A percentile compares a stretch with the other conserved stretches of the same genome.
phyloP scores from a whole-genome alignment of 2,797 vertebrate genomes.

The Peromyscus aztecus region DNA sequence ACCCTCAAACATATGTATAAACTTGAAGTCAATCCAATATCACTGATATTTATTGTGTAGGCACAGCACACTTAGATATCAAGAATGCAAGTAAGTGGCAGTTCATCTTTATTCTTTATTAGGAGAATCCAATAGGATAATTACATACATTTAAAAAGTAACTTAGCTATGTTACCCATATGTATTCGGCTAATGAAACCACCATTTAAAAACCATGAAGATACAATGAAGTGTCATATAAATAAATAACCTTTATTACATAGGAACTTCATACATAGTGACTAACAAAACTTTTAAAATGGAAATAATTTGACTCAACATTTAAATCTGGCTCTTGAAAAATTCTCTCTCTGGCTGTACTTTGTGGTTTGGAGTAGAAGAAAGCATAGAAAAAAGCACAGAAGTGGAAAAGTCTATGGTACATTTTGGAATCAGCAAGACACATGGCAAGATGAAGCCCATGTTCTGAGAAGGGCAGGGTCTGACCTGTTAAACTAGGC shows the following conservation, averaged over 20 bases:
- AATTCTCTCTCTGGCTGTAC: background rate
- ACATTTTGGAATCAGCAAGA: background rate
- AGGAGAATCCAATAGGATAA: background rate
- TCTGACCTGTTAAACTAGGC: background rate
- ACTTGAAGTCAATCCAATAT: background rate
- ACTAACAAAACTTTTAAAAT: background rate
- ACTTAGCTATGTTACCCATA: background rate
- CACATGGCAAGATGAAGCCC: background rate
- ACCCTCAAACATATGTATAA: background rate
- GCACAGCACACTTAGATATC: background rate
- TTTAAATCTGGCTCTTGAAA: slow-evolving; percentile 26
- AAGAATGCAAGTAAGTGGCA: background rate
- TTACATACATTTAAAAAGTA: background rate
- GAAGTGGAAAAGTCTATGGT: background rate
- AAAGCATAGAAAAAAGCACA: background rate
- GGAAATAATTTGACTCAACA: background rate
- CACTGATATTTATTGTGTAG: background rate
- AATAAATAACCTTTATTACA: background rate
- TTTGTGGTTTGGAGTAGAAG: background rate
- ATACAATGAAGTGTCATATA: background rate
- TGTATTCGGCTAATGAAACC: background rate
- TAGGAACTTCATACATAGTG: background rate
- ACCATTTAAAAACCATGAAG: background rate
- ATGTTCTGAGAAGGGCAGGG: background rate
- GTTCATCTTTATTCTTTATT: background rate